Evolutionary conservation across 2,797 vertebrate species (phyloP), one percentile per base, ranked within the genome.

Genomic region (Gambelia wislizenii): DNA sequence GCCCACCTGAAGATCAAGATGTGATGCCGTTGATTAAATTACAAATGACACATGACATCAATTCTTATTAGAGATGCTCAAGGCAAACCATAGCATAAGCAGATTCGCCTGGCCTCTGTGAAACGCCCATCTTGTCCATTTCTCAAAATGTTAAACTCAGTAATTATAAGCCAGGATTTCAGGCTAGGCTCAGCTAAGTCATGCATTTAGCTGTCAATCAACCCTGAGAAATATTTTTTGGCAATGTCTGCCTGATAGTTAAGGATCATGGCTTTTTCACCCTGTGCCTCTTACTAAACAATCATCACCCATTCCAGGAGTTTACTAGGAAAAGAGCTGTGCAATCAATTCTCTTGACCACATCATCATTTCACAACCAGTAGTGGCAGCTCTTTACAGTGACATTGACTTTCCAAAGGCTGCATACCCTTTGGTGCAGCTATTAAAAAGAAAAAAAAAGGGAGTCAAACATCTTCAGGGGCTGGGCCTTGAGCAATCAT

Each of bases 31-130:
- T 96, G 95, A 97, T 97, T 96, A 96, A 96, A 96, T 97, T 96
- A 96, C 93, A 96, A 95, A 96, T 94, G 96, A 97, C 96, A 97
- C 92, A 96, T 89, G 93, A 96, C 96, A 96, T 97, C 96, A 97
- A 92, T 96, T 97, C 95, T 96, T 96, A 96, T 96, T 97, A 97
- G 94, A 95, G 92, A 94, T 94, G 92, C 91, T 93, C 74, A 95
- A 86, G 77, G 78, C 67, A 61, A 92, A 90, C 93, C 95, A 91
- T 92, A 93, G 92, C 91, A 91, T 96, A 91, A 90, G 95, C 95
- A 96, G 89, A 91, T 95, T 96, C 93, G 76, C 81, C 87, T 89
- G 94, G 91, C 93, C 94, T 83, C 94, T 94, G 86, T 92, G 90
- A 90, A 64, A 74, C 83, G 90, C 61, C 61, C 75, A 74, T 95